Conservation (phyloP, 2,888 invertebrate species). For the Plebejus argus region DNA sequence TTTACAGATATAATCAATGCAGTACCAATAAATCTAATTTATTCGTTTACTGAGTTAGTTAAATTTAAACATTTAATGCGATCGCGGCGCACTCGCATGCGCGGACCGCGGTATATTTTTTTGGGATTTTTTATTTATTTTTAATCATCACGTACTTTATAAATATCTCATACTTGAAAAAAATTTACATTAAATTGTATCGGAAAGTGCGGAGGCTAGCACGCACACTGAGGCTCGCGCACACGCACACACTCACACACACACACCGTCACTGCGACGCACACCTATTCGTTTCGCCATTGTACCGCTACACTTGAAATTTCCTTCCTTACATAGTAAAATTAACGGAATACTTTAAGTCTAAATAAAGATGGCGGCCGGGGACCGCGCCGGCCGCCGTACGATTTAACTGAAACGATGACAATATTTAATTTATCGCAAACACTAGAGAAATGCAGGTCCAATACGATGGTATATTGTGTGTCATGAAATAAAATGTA, state of each 20-base stretch:
- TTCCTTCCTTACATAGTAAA: conserved; percentile 73
- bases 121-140: conserved; percentile 64
- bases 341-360: conserved; percentile 81
- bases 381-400: conserved; percentile 47
- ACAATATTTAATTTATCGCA: conserved; percentile 79
- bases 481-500: conserved; percentile 83
- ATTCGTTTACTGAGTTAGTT: conserved; percentile 76
- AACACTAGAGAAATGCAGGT: conserved; percentile 83
- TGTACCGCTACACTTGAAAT: conserved; percentile 74
- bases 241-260: conserved; percentile 52
- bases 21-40: conserved; percentile 78
- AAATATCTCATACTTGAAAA: conserved; percentile 80
- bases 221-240: conserved; percentile 46
- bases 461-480: conserved; percentile 82
- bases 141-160: conserved; percentile 77
- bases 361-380: conserved; percentile 62
- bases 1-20: conserved; percentile 77
- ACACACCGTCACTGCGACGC: conserved; percentile 71
- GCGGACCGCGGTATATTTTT: conserved; percentile 64
- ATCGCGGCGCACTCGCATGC: conserved; percentile 48
- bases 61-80: conserved; percentile 71
- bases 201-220: conserved; percentile 63
- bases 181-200: conserved; percentile 77
- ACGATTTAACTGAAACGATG: conserved; percentile 77
- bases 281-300: conserved; percentile 71